These are phyloP conservation scores for Choloepus hoffmanni DNA, from an alignment of 2,113 vertebrate genomes.

Conservation along the genomic window DNA sequence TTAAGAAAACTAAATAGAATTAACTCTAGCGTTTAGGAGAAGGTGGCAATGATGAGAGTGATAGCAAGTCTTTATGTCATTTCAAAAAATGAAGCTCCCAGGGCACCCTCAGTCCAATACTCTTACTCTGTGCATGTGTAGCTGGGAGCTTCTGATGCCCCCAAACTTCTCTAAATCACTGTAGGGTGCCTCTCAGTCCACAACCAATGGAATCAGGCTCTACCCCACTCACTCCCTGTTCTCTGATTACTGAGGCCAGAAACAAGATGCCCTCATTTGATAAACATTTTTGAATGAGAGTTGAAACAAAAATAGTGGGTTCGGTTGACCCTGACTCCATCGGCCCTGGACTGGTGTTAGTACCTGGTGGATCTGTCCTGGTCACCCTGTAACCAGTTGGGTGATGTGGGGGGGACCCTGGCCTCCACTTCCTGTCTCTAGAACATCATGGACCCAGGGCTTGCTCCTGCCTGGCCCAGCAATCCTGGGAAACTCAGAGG, in stretches of 20 bases:
- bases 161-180: background rate
- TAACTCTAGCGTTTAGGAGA: background rate
- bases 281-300: background rate
- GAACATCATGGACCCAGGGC: background rate
- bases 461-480: background rate
- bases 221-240: background rate
- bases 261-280: background rate
- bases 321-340: background rate
- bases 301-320: background rate
- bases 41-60: background rate
- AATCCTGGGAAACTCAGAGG: background rate
- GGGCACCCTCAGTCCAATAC: background rate
- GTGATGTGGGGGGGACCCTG: background rate
- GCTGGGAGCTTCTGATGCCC: fast-evolving
- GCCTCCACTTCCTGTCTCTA: background rate
- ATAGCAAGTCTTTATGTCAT: background rate
- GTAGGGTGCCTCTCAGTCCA: background rate
- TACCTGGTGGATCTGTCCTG: background rate
- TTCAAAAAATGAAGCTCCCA: background rate
- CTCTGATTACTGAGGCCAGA: background rate
- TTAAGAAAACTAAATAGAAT: background rate
- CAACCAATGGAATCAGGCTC: background rate
- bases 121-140: no score
- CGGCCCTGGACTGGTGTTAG: background rate
- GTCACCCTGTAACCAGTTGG: background rate